These are phyloP conservation scores for Carassius gibelio DNA, from an alignment of 2,113 vertebrate species.

Conservation along the genomic window DNA sequence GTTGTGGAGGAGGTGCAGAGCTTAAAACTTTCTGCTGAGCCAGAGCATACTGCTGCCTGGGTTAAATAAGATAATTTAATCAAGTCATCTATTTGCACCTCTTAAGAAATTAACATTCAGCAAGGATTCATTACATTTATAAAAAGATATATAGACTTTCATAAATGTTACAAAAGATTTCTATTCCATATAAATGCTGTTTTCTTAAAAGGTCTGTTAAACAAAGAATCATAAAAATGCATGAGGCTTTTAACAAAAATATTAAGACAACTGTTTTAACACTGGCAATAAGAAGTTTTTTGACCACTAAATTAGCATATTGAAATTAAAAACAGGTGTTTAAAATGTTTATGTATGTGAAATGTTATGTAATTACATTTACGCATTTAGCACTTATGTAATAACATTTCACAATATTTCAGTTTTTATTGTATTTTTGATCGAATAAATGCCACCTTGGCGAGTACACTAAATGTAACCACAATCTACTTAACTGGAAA, in stretches of 20 bases:
- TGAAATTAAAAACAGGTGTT: background rate
- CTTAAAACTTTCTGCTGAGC: constrained; percentile 93
- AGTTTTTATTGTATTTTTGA: background rate
- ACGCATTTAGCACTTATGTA: too few species aligned
- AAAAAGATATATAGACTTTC: background rate
- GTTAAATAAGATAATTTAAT: background rate
- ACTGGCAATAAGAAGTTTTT: background rate
- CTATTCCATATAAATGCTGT: too few species aligned
- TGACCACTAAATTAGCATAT: background rate
- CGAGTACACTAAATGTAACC: too few species aligned
- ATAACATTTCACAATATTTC: background rate
- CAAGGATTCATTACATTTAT: background rate
- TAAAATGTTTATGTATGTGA: too few species aligned
- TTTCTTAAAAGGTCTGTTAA: too few species aligned
- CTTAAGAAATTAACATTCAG: background rate
- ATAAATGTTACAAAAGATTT: background rate
- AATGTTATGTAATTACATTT: too few species aligned
- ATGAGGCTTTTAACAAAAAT: too few species aligned
- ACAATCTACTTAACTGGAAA: background rate
- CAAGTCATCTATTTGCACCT: background rate
- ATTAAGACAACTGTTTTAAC: background rate
- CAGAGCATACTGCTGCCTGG: constrained; percentile 90
- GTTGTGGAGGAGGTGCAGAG: constrained; percentile 92
- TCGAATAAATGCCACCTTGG: too few species aligned
- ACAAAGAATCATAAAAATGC: too few species aligned